Conservation (phyloP, 2,888 invertebrate genomes). For the Emmelina monodactyla region DNA sequence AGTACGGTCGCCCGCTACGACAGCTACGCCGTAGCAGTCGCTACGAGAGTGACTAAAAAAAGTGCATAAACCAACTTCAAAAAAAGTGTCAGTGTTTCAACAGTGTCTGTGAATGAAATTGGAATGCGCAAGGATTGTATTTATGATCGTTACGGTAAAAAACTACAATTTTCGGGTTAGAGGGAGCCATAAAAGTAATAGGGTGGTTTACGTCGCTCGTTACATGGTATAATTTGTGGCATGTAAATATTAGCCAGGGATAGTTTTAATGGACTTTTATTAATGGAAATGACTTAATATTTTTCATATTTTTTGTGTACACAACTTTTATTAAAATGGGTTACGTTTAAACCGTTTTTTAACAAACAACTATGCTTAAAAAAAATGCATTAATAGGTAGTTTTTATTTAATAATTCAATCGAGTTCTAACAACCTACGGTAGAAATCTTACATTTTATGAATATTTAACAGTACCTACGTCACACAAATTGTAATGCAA, state of each 20-base stretch:
- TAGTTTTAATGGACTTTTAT: not conserved
- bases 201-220: not conserved
- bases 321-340: too few species aligned
- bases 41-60: constrained; percentile 26
- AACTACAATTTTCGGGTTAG: not conserved
- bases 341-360: too few species aligned
- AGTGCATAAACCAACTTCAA: too few species aligned
- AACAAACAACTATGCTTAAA: too few species aligned
- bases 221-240: constrained; percentile 1
- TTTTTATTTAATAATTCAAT: too few species aligned
- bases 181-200: constrained; percentile 1
- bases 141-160: not conserved
- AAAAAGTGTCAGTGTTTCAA: too few species aligned
- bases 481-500: too few species aligned
- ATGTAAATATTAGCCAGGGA: not conserved
- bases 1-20: constrained; percentile 39
- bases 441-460: too few species aligned
- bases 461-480: too few species aligned
- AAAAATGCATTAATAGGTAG: too few species aligned
- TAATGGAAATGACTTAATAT: not conserved
- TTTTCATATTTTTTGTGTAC: too few species aligned
- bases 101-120: constrained; percentile 21
- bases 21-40: constrained; percentile 33
- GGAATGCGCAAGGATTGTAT: constrained; percentile 27
- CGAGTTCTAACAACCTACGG: too few species aligned